These are phyloP conservation scores for Exocentrus adspersus DNA, from an alignment of 2,888 invertebrate genomes.

Conservation along the genomic window DNA sequence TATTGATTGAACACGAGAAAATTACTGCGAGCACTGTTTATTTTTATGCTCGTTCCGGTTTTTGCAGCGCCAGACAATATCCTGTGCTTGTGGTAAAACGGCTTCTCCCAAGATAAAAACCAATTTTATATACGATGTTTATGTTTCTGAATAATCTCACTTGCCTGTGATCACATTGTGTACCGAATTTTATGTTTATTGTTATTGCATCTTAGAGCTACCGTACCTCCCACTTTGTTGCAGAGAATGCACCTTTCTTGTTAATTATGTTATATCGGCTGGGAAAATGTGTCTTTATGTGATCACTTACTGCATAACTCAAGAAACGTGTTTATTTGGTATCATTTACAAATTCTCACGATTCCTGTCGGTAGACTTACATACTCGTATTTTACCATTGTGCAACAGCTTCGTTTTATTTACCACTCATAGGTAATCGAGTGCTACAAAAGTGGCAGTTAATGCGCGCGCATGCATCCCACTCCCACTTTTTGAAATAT, in stretches of 20 bases:
- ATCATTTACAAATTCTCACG: too few species aligned
- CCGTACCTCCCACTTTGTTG: slow-evolving; percentile 42
- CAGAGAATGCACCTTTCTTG: slow-evolving; percentile 25
- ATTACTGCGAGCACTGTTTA: slow-evolving; percentile 42
- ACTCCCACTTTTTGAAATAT: too few species aligned
- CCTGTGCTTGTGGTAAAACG: slow-evolving; percentile 45
- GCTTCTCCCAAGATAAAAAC: slow-evolving; percentile 37
- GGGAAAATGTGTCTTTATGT: background rate
- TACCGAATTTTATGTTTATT: slow-evolving; percentile 43
- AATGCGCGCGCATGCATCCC: too few species aligned
- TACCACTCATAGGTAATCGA: too few species aligned
- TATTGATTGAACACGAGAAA: slow-evolving; percentile 54
- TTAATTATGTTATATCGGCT: slow-evolving; percentile 1
- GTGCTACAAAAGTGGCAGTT: too few species aligned
- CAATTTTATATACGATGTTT: slow-evolving; percentile 40
- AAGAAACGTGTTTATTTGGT: too few species aligned
- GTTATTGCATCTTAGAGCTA: slow-evolving; percentile 40
- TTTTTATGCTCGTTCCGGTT: slow-evolving; percentile 45
- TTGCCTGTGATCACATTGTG: slow-evolving; percentile 32
- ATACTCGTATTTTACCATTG: too few species aligned
- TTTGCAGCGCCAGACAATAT: slow-evolving; percentile 48
- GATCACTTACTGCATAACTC: too few species aligned
- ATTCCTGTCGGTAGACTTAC: too few species aligned
- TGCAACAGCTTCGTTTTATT: too few species aligned
- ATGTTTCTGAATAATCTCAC: slow-evolving; percentile 37